Base-by-base conservation (phyloP, 2,888 invertebrate species). In the Agrochola circellaris region DNA sequence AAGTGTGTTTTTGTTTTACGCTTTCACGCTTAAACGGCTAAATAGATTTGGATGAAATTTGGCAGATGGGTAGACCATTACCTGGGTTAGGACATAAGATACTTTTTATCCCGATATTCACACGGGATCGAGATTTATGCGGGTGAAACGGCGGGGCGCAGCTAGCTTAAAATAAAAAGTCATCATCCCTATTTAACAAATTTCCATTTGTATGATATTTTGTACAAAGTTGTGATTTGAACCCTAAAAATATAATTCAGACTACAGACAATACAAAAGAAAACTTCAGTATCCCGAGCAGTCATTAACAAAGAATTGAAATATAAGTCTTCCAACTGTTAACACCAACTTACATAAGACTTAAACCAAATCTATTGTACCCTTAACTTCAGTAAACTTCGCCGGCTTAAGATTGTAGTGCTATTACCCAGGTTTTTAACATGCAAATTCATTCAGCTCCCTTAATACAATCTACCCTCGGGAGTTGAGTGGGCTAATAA, bases 361-460 rank as follows among this genome's bases (percentile, higher is more conserved):
- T 81, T 80, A 72, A 82, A 86, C 64, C 70, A 68, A 82, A 86
- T 84, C 81, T 80, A 87, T 86, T 87, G 83, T 86, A 69, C 61
- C 54, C 61, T 61, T 48, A 77, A 82, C 78, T 83, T 75, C 62
- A 62, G 62, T 68, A 69, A 81, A 85, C 77, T 84, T 76, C 26
- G 20, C 38, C 42, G 60, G 71, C 85, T 79, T 68, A 69, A 78
- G 56, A 87, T 75, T 88, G 81, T 88, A 83, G 82, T 84, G 71
- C 81, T 69, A 82, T 83, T 83, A 84, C 54, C 56, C 75, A 81
- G 78, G 77, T 87, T 84, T 51, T 85, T 87, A 89, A 89, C 77
- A 89, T 89, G 90, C 86, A 86, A 89, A 89, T 89, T 81, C 79
- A 89, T 88, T 87, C 86, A 71, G 79, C 84, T 85, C 76, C 85